A percentile compares a stretch with the other conserved stretches of the same genome.
Conservation (phyloP, 2,113 vertebrate genomes). For the Marmota monax region DNA sequence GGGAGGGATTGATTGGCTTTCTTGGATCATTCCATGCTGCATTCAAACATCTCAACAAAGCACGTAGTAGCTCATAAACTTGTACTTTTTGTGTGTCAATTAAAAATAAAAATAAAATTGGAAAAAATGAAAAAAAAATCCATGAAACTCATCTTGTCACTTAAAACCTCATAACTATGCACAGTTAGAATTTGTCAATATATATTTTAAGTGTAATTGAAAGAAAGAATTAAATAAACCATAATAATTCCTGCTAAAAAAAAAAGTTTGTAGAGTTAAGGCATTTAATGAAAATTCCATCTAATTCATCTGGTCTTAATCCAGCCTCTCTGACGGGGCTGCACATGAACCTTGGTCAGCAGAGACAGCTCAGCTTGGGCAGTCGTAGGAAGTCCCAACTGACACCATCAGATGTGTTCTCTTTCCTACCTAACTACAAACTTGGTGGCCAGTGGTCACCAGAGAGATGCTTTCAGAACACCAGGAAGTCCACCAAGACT, state of each 20-base stretch:
- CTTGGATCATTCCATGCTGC: not conserved
- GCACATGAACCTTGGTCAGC: rapidly evolving
- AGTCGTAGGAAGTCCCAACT: not conserved
- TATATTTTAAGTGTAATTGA: not conserved
- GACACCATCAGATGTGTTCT: not conserved
- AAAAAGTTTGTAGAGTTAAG: not conserved
- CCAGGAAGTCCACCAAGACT: conserved; percentile 86
- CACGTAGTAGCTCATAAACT: not conserved
- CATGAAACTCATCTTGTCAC: not conserved
- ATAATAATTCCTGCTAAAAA: not conserved
- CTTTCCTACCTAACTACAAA: not conserved
- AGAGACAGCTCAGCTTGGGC: rapidly evolving
- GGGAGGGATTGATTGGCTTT: not conserved
- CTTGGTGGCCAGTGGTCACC: conserved; percentile 78
- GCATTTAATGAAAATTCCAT: not conserved
- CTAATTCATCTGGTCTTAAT: not conserved
- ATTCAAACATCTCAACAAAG: not conserved
- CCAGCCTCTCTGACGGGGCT: not conserved
- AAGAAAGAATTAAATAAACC: not conserved
- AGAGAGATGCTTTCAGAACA: conserved; percentile 85
- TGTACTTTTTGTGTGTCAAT: not conserved
- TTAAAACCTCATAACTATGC: not conserved
- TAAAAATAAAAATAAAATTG: not conserved
- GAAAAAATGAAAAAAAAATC: not conserved
- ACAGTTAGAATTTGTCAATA: not conserved